Conservation (phyloP, 1,140 invertebrate species). For the Drosophila burlai region DNA sequence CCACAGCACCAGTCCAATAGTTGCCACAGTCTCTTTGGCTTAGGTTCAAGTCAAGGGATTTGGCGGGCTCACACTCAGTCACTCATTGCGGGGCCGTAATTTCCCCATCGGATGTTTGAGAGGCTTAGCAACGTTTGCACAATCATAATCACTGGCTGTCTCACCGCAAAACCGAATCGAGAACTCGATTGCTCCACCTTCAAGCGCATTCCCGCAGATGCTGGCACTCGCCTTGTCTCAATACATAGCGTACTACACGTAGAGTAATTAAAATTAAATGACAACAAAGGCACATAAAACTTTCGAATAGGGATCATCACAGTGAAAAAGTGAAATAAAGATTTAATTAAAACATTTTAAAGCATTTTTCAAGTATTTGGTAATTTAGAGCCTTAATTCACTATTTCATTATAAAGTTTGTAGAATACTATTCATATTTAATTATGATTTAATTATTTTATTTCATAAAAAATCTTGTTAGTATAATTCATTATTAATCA, state of each 20-base stretch:
- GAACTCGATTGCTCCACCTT: slow-evolving; percentile 50
- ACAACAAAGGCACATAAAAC: slow-evolving; percentile 52
- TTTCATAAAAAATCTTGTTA: no score
- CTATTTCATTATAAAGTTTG: not conserved
- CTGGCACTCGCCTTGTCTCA: slow-evolving; percentile 4
- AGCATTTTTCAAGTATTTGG: not conserved
- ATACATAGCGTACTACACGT: slow-evolving; percentile 12
- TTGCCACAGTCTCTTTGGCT: not conserved
- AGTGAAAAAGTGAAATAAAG: not conserved
- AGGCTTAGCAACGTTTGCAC: slow-evolving; percentile 6
- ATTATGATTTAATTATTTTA: not conserved
- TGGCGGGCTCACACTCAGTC: not conserved
- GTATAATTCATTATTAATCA: not conserved
- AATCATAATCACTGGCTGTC: slow-evolving; percentile 19
- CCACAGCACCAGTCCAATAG: not conserved
- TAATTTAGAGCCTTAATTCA: not conserved
- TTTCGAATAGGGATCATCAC: slow-evolving; percentile 26
- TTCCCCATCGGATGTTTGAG: slow-evolving; percentile 17
- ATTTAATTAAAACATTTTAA: not conserved
- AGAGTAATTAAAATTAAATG: slow-evolving; percentile 74
- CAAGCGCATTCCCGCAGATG: slow-evolving; percentile 32
- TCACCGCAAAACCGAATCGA: slow-evolving; percentile 62
- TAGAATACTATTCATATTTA: not conserved
- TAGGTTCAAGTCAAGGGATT: slow-evolving; percentile 6
- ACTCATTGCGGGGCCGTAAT: slow-evolving; percentile 12